These are phyloP conservation scores for Eristalis tenax DNA, from an alignment of 2,888 invertebrate species.

Conservation along the genomic window DNA sequence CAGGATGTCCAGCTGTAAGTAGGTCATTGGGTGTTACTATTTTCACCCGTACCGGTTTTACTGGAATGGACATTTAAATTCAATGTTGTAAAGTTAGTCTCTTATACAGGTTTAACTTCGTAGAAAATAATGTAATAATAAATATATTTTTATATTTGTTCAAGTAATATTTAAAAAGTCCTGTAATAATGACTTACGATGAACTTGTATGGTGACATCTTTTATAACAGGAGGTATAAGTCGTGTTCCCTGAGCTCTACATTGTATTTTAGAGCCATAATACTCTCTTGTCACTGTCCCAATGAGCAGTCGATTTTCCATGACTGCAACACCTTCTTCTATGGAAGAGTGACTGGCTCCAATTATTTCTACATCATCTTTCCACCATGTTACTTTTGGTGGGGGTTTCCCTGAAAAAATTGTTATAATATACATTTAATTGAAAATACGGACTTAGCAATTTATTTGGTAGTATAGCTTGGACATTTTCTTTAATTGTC, in stretches of 20 bases:
- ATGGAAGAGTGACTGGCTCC: constrained; percentile 86
- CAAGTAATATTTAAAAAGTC: neutral
- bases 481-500: too few relatives aligned
- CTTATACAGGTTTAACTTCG: neutral
- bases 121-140: neutral
- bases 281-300: constrained; percentile 87
- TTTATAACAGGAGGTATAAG: constrained; percentile 86
- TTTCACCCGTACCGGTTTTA: constrained; percentile 90
- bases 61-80: constrained; percentile 81
- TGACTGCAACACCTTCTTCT: constrained; percentile 84
- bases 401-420: constrained; percentile 87
- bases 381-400: constrained; percentile 92
- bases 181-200: constrained; percentile 82
- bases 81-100: constrained; percentile 7
- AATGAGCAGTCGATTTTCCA: constrained; percentile 89
- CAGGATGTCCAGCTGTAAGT: constrained; percentile 88
- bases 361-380: constrained; percentile 88
- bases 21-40: constrained; percentile 87
- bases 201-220: constrained; percentile 89
- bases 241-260: constrained; percentile 89
- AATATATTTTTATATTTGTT: neutral
- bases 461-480: too few relatives aligned
- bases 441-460: too few relatives aligned
- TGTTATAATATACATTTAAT: too few relatives aligned
- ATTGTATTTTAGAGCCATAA: constrained; percentile 88